Evolutionary conservation across 1,140 invertebrate species (phyloP), one percentile per base, ranked within the genome.

Genomic region (Tetragonula clypearis): DNA sequence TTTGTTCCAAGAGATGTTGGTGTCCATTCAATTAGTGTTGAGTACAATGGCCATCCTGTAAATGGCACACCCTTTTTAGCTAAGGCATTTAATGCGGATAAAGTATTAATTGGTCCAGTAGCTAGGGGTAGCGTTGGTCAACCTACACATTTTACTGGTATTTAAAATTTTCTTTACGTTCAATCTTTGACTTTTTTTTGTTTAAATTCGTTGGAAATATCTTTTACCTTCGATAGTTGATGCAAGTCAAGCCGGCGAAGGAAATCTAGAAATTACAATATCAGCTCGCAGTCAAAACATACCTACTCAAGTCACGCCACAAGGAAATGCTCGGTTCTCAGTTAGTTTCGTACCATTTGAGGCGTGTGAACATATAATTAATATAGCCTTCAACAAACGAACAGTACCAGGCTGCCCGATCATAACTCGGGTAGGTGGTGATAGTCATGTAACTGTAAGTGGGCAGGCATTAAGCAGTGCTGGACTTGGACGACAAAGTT

Each of bases 251-350:
- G 98, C 99, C 79, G 99, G 99, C 23, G 99, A 99, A 95, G 99
- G 99, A 71, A 99, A 99, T 95, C 95, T 99, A 73, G 99, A 99
- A 95, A 99, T 99, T 65, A 98, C 98, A 35, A 99, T 99, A 87
- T 98, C 98, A 86, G 98, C 98, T 62, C 96, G 98, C 92, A 98
- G 98, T 12, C 96, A 98, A 71, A 99, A 99, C 93, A 98, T 99
- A 88, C 98, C 99, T 26, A 99, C 99, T 49, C 98, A 99, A 96
- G 99, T 99, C n/a, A 98, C 98, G 94, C 98, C 98, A 19, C 97
- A 99, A 90, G 98, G 98, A 89, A 96, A 96, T 91, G 96, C 96
- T 79, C 96, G 98, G 88, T 99, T 99, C 95, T 98, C 98, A 75
- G 98, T 99, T 77, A 98, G 98, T 87, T 99, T 99, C 94, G 97